Conservation (phyloP, 64 coral and sea anemone genomes). For the Anthopleura sola region DNA sequence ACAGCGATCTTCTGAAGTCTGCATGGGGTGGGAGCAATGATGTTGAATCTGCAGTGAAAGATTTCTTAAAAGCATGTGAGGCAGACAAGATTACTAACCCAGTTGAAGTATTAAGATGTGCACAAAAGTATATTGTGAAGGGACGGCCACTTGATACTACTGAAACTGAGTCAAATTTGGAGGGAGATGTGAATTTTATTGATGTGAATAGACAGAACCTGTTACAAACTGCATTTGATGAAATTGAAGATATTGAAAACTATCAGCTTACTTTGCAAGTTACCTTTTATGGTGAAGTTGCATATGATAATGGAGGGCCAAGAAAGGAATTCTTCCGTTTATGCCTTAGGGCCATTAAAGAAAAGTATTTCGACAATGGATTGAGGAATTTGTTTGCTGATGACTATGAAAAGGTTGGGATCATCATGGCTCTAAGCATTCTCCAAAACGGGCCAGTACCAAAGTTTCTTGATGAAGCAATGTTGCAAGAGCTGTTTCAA, state of each 20-base stretch:
- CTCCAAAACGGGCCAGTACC: constrained; percentile 59
- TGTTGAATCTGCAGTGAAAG: constrained; percentile 35
- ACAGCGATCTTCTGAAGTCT: not conserved
- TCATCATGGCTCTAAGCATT: constrained; percentile 28
- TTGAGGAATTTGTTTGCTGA: constrained; percentile 30
- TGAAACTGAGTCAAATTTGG: constrained; percentile 12
- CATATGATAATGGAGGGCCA: constrained; percentile 47
- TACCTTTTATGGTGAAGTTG: constrained; percentile 35
- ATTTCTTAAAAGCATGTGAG: no score
- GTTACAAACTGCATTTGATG: constrained; percentile 1
- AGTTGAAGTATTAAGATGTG: constrained; percentile 11
- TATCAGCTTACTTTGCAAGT: constrained; percentile 37
- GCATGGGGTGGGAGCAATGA: constrained; percentile 10
- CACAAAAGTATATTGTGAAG: constrained; percentile 17
- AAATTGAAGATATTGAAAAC: constrained; percentile 23
- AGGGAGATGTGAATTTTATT: constrained; percentile 15
- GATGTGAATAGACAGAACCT: constrained; percentile 15
- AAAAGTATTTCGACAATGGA: constrained; percentile 54
- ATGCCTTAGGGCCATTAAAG: constrained; percentile 50
- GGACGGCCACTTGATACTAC: constrained; percentile 22
- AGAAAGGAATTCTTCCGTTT: constrained; percentile 55
- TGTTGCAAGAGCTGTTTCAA: constrained; percentile 40
- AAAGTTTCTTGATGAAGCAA: constrained; percentile 33
- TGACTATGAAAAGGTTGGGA: constrained; percentile 38
- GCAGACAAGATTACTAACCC: not conserved